Evolutionary conservation across 2,888 invertebrate species (phyloP).

Genomic region (Erebia epiphron): DNA sequence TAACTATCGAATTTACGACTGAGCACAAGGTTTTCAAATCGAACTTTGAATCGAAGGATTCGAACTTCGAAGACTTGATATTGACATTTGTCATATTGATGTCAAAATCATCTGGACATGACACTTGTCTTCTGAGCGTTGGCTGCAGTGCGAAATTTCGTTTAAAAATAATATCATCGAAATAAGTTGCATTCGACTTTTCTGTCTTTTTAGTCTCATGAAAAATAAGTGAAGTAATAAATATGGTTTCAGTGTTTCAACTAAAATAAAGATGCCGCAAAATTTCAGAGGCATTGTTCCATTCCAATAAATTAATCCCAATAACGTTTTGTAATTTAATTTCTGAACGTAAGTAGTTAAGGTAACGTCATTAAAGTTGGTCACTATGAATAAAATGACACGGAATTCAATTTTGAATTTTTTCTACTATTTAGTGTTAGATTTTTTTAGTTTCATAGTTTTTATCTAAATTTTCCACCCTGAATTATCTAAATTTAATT

Average conservation of each 20-base stretch:
- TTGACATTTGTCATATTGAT: slow-evolving; percentile 13
- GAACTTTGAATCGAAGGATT: background rate
- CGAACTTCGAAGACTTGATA: background rate
- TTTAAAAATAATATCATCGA: background rate
- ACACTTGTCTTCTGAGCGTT: background rate
- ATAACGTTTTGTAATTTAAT: too few relatives aligned
- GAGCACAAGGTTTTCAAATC: slow-evolving; percentile 2
- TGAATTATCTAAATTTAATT: slow-evolving; percentile 21
- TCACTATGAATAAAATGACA: slow-evolving; percentile 38
- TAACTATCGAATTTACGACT: background rate
- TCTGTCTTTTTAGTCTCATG: too few relatives aligned
- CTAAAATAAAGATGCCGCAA: background rate
- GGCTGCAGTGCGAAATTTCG: background rate
- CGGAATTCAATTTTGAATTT: slow-evolving; percentile 47
- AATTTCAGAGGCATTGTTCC: too few relatives aligned
- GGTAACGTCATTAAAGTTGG: slow-evolving; percentile 7
- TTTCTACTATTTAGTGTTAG: slow-evolving; percentile 26
- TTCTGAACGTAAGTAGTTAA: background rate
- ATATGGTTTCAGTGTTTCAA: background rate
- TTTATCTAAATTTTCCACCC: slow-evolving; percentile 38
- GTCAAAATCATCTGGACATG: slow-evolving; percentile 17
- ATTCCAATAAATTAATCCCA: background rate
- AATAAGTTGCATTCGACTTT: too few relatives aligned
- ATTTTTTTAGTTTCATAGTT: slow-evolving; percentile 33
- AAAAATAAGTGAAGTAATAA: too few relatives aligned